Evolutionary conservation across 2,113 vertebrate species (phyloP), one percentile per base, ranked within the genome.

Genomic region (Rhinoderma darwinii): DNA sequence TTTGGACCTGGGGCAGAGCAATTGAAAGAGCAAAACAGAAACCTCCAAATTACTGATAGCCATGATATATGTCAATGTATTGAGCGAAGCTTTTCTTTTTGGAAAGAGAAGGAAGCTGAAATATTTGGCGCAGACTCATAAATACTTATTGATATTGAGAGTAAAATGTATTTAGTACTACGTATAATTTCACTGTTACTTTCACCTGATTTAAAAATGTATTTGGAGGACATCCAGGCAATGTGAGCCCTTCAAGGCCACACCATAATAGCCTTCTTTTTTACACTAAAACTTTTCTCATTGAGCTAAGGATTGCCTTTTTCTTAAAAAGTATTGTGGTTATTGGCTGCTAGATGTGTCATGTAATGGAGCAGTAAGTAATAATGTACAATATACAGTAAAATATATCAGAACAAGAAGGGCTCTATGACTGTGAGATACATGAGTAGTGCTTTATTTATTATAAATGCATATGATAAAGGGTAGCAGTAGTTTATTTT

Each of bases 31-130:
- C 22, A 30, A 30, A 66, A 14, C 74, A 44, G 0, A 92, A 91
- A 88, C 89, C 90, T 3, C 90, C 92, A 89, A 92, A 91, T 89
- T 94, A 96, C 89, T 95, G 86, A 90, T 89, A 95, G 94, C 18
- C 95, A 96, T 5, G 98, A 98, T 74, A 96, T 98, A 50, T 99
- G 97, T 83, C 95, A 95, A 88, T 99, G 97, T 91, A 97, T 99
- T 5, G 95, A 97, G 87, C 95, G 97, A 1, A 99, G 98, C 91
- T 99, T 99, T 68, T 95, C 98, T 86, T 99, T 99, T 92, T 99
- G 98, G 98, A 99, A 99, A 92, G 97, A 99, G 90, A 98, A 97
- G 30, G 97, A 99, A 83, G 96, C 97, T 0, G 98, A 99, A 92
- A 96, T 99, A 90, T 98, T 99, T 94, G 91, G 93, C 90, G 8